Percentiles rank a stretch among this genome's conserved stretches.
Evolutionary conservation across 2,888 invertebrate genomes (phyloP).

Genomic region (Hartigia nigra): DNA sequence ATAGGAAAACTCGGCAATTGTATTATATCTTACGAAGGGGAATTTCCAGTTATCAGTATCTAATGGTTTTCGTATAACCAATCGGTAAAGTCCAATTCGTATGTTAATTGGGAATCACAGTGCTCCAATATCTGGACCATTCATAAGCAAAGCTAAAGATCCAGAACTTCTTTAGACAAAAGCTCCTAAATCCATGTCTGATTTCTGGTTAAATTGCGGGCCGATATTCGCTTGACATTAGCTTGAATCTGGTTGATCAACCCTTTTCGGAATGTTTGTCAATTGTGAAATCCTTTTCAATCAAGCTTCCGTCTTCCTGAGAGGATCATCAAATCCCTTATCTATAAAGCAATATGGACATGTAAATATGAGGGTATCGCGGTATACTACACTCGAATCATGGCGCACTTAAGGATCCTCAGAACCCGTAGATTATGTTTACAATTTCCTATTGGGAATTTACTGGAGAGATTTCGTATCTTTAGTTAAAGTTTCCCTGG

Average conservation of each 20-base stretch:
- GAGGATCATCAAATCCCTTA: background rate
- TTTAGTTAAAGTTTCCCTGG: background rate
- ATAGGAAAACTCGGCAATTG: background rate
- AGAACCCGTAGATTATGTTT: background rate
- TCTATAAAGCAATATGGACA: background rate
- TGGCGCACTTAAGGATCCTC: background rate
- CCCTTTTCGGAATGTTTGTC: background rate
- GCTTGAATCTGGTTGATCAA: background rate
- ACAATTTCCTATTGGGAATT: background rate
- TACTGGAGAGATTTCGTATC: background rate
- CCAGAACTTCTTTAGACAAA: constrained; percentile 33
- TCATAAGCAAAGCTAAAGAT: constrained; percentile 41
- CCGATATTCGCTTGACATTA: constrained; percentile 15
- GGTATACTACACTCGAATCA: background rate
- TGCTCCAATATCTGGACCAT: constrained; percentile 27
- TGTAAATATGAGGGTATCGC: too few species aligned
- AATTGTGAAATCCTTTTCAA: background rate
- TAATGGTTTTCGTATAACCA: background rate
- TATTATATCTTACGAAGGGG: background rate
- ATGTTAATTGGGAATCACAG: background rate
- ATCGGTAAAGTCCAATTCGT: background rate
- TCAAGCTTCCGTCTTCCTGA: background rate
- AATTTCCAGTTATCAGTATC: background rate
- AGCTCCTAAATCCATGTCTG: constrained; percentile 45
- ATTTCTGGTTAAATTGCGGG: constrained; percentile 13